A percentile compares a stretch with the other conserved stretches of the same genome.
These are phyloP conservation scores for Bhutanitis thaidina DNA, from an alignment of 2,888 invertebrate species.

Conservation along the genomic window DNA sequence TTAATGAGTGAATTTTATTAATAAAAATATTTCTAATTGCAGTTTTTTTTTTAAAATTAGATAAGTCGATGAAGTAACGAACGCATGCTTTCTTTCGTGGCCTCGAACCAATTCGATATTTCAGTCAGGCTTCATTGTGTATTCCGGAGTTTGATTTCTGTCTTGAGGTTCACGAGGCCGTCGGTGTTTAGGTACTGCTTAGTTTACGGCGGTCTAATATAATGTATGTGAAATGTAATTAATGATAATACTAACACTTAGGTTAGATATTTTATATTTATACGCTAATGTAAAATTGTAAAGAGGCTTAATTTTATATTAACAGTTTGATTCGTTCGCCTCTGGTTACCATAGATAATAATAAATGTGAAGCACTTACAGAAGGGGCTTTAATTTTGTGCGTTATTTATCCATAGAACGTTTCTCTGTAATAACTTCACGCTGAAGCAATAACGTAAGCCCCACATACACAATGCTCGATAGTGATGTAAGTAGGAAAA, in stretches of 20 bases:
- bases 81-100: too few species aligned
- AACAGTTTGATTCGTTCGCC: neutral
- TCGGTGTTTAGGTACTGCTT: slow-evolving; percentile 4
- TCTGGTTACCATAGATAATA: slow-evolving; percentile 19
- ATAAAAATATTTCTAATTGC: too few species aligned
- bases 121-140: too few species aligned
- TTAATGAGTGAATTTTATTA: too few species aligned
- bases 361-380: neutral
- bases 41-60: too few species aligned
- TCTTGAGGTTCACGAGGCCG: too few species aligned
- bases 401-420: neutral
- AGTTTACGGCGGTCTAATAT: slow-evolving; percentile 3
- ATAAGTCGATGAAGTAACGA: too few species aligned
- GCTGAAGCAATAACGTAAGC: neutral
- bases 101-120: too few species aligned
- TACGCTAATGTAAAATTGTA: slow-evolving; percentile 12
- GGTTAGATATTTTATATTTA: slow-evolving; percentile 15
- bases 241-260: slow-evolving; percentile 3
- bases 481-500: neutral
- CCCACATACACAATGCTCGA: slow-evolving; percentile 6
- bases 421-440: slow-evolving; percentile 13
- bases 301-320: slow-evolving; percentile 14
- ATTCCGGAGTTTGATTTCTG: too few species aligned
- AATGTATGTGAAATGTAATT: slow-evolving; percentile 10
- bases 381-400: too few species aligned